Evolutionary conservation across 2,888 invertebrate genomes (phyloP), one percentile per base, ranked within the genome.

Genomic region (Tricholauxania praeusta): DNA sequence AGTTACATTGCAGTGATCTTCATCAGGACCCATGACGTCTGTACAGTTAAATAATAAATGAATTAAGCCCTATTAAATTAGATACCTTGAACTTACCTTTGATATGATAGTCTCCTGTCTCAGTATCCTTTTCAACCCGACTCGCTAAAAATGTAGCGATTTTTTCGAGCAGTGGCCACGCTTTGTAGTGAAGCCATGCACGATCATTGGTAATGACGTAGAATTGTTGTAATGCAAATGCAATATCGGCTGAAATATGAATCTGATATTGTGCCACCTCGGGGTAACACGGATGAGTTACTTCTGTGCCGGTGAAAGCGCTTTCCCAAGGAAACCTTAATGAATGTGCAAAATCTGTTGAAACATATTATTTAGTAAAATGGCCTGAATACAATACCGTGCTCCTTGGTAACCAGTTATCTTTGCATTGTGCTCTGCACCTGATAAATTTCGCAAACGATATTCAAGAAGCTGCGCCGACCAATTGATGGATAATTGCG

Each of bases 21-120:
- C 91, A 76, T 91, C 91, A 0, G 91, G 91, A 1, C 91, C 91
- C 91, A 91, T 91, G 7, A 91, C 89, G 84, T 89, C 89, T 90
- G 79, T 39, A 10, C 2, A 39, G 2, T 39, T 39, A 2, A 64
- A 39, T 22, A 32, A 49, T 10, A 48, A 19, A 47, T 32, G 47
- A 51, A 28, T 3, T 1, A 57, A 39, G 4, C 5, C 1, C 39
- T 10, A 10, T 28, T 53, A 14, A 57, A 52, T n/a, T n/a, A 48
- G 57, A 70, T 14, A 52, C 51, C 57, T 12, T 57, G 53, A 28
- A 28, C 77, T 86, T 85, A 90, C 90, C 88, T 75, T 85, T 84
- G 70, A 90, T 89, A 74, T 90, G 89, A 72, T 89, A 89, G 0
- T 88, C 81, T 39, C 88, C 87, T 0, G 89, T 87, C 0, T 85